Conservation (phyloP, 2,888 invertebrate genomes). For the Agonopterix alstromeriana region DNA sequence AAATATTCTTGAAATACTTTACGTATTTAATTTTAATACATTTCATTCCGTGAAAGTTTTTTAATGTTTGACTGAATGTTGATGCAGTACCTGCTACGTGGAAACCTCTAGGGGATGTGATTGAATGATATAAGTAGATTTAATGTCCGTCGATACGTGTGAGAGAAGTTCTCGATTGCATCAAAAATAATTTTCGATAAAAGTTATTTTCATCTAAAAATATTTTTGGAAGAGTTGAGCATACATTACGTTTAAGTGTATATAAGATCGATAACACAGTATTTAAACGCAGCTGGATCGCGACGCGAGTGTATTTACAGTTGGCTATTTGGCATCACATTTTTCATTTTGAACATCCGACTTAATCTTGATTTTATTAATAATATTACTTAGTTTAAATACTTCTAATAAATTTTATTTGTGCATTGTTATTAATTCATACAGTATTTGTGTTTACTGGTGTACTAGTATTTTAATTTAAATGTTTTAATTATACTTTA, state of each 20-base stretch:
- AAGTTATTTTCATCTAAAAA: conserved; percentile 5
- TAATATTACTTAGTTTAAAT: conserved; percentile 27
- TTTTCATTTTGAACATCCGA: conserved; percentile 25
- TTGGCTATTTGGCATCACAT: conserved; percentile 50
- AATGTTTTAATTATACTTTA: conserved; percentile 43
- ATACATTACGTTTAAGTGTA: conserved; percentile 24
- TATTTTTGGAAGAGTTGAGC: conserved; percentile 2
- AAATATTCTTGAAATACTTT: conserved; percentile 64
- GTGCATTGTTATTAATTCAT: conserved; percentile 42
- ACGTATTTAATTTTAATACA: conserved; percentile 65
- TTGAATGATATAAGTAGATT: conserved; percentile 29
- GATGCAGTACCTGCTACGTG: conserved; percentile 53
- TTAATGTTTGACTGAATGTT: conserved; percentile 58
- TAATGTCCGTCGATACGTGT: conserved; percentile 22
- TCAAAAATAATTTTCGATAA: conserved; percentile 11
- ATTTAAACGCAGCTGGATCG: conserved; percentile 16
- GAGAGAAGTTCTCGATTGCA: conserved; percentile 18
- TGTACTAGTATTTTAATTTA: conserved; percentile 50
- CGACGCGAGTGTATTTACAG: conserved; percentile 26
- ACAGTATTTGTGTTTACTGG: conserved; percentile 62
- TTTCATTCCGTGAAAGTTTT: conserved; percentile 71
- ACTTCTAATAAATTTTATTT: conserved; percentile 25
- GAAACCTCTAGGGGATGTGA: conserved; percentile 30
- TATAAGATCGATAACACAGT: conserved; percentile 35
- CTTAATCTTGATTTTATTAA: conserved; percentile 23